Conservation (phyloP, 2,113 vertebrate genomes). For the Chloebia gouldiae region DNA sequence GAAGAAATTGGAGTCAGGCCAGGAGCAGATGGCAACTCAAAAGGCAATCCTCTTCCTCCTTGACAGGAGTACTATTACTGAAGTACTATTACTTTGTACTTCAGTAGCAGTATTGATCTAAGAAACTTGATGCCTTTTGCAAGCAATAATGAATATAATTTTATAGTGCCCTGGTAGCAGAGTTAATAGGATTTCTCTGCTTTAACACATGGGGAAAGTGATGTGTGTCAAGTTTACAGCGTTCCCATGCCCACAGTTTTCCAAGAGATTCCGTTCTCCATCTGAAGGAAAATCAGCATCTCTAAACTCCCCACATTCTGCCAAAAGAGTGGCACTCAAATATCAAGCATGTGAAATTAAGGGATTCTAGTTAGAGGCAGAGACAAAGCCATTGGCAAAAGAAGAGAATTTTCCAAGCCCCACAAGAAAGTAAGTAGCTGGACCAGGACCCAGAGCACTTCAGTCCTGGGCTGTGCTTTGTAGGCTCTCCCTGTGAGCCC, state of each 20-base stretch:
- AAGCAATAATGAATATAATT: background rate
- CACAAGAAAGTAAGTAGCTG: accelerated
- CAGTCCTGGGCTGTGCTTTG: background rate
- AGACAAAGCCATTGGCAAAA: background rate
- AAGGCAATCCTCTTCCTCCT: slow-evolving; percentile 60
- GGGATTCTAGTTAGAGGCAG: background rate
- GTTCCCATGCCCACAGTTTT: background rate
- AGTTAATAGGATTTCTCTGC: background rate
- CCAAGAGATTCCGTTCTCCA: background rate
- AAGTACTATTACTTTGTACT: slow-evolving; percentile 50
- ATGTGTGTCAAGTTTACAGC: background rate
- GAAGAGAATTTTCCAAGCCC: background rate
- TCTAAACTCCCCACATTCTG: background rate
- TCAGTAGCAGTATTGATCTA: slow-evolving; percentile 5
- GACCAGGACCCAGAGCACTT: background rate
- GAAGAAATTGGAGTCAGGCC: slow-evolving; percentile 55
- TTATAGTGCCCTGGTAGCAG: background rate
- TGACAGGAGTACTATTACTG: slow-evolving; percentile 32
- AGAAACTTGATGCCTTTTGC: slow-evolving; percentile 28
- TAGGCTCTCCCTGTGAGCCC: background rate
- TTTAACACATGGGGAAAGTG: background rate
- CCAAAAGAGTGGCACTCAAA: background rate
- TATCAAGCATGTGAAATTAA: background rate
- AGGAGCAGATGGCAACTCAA: slow-evolving; percentile 66
- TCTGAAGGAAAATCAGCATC: background rate